These are phyloP conservation scores for Florisuga fusca DNA, from an alignment of 2,797 vertebrate genomes.

Conservation along the genomic window DNA sequence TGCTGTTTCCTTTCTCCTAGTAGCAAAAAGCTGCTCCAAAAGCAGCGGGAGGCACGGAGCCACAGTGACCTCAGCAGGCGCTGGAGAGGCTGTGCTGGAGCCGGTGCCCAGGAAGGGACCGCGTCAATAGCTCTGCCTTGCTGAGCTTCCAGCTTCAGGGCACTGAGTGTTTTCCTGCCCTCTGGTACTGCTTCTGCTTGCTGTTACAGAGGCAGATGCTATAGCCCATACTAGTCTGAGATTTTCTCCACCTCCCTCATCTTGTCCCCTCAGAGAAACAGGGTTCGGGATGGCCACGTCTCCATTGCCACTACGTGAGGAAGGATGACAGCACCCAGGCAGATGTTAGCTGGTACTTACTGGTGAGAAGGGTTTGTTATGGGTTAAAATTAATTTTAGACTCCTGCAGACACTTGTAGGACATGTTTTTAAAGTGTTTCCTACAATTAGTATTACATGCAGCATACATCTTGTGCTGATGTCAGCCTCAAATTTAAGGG, in stretches of 20 bases:
- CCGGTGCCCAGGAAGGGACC: neutral
- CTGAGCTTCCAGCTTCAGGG: fast-evolving
- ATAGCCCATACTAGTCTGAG: neutral
- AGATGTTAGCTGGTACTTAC: neutral
- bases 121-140: fast-evolving
- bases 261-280: neutral
- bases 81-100: neutral
- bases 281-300: fast-evolving
- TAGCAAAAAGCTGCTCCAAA: neutral
- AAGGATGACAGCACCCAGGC: fast-evolving
- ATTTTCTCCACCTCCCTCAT: fast-evolving
- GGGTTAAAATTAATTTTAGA: neutral
- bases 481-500: neutral
- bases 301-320: neutral
- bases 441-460: neutral
- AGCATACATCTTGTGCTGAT: neutral
- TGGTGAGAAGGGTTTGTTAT: neutral
- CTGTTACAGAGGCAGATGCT: neutral
- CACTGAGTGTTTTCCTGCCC: fast-evolving
- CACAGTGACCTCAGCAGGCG: constrained; percentile 82
- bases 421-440: neutral
- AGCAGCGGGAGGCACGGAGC: constrained; percentile 51
- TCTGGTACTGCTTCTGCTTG: neutral
- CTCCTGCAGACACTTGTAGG: neutral
- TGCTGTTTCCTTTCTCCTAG: constrained; percentile 20